A percentile compares a stretch with the other conserved stretches of the same genome.
Conservation (phyloP, 2,888 invertebrate genomes). For the Hirudinaria manillensis region DNA sequence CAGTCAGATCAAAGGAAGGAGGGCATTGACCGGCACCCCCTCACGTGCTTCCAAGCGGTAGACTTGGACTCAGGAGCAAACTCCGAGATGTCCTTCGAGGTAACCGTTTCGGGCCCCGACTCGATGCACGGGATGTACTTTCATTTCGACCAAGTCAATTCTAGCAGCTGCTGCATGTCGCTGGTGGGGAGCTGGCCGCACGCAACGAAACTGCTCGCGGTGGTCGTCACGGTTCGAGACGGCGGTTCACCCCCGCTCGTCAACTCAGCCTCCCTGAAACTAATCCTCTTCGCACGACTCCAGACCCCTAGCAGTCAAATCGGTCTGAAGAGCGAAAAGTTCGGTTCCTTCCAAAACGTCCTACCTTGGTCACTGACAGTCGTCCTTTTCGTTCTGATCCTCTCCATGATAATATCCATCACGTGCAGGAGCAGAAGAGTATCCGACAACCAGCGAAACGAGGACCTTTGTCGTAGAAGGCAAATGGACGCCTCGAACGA, state of each 20-base stretch:
- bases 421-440: not conserved
- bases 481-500: too few relatives aligned
- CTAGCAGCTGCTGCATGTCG: not conserved
- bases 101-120: not conserved
- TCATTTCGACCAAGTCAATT: not conserved
- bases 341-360: not conserved
- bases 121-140: not conserved
- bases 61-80: not conserved
- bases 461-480: too few relatives aligned
- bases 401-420: not conserved
- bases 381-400: not conserved
- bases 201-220: not conserved
- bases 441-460: too few relatives aligned
- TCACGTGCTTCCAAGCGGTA: not conserved
- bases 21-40: not conserved
- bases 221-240: not conserved
- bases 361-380: not conserved
- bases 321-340: not conserved
- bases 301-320: not conserved
- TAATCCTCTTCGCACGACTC: not conserved
- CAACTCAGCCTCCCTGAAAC: not conserved
- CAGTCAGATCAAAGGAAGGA: not conserved
- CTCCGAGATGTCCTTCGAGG: not conserved
- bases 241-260: not conserved
- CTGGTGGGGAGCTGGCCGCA: not conserved